phyloP scores from a whole-genome alignment of 2,888 invertebrate species.

The Drosophila multiciliata region DNA sequence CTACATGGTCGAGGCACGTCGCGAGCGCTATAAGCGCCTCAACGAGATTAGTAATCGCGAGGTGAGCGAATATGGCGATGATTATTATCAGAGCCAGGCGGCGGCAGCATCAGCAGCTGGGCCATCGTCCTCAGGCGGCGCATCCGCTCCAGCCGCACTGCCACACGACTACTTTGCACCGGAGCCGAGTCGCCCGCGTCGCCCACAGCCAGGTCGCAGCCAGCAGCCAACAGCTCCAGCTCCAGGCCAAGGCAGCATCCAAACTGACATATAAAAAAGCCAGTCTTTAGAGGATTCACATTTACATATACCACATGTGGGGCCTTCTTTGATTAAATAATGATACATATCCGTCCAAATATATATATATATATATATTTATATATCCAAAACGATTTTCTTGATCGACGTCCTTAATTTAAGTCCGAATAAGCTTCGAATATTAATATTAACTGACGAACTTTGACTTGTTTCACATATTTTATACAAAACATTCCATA shows the following conservation, averaged over 20 bases:
- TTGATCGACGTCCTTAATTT: constrained; percentile 28
- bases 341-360: constrained; percentile 44
- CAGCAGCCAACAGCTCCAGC: constrained; percentile 54
- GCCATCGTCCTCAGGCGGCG: neutral
- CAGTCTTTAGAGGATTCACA: neutral
- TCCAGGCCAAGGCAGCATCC: constrained; percentile 86
- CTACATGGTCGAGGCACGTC: constrained; percentile 93
- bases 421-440: constrained; percentile 43
- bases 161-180: constrained; percentile 65
- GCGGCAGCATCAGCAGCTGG: constrained; percentile 14
- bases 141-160: constrained; percentile 40
- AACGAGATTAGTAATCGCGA: constrained; percentile 89
- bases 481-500: constrained; percentile 32
- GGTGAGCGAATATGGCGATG: constrained; percentile 88
- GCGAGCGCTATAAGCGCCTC: constrained; percentile 90
- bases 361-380: constrained; percentile 6
- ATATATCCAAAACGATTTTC: neutral
- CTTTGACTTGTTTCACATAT: constrained; percentile 36
- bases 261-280: constrained; percentile 89
- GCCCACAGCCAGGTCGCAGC: constrained; percentile 73
- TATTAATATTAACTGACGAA: constrained; percentile 11
- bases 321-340: constrained; percentile 23
- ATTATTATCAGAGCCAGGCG: constrained; percentile 77
- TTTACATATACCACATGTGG: neutral
- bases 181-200: constrained; percentile 79